phyloP scores from a whole-genome alignment of 2,888 invertebrate species.

The Spicauda simplicius region DNA sequence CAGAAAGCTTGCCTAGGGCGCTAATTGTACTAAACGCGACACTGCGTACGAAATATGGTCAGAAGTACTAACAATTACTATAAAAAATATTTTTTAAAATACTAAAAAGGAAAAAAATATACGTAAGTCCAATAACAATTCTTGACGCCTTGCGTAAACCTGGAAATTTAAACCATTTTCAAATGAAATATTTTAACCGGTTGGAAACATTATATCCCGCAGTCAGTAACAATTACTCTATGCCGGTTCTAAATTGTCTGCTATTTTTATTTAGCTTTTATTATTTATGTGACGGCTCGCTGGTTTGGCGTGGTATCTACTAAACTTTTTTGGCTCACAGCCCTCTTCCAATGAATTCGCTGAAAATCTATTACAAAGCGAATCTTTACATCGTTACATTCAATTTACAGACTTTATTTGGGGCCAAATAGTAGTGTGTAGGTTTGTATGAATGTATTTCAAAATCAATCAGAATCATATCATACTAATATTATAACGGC shows the following conservation, averaged over 20 bases:
- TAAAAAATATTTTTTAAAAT: too few species aligned
- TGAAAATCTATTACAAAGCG: constrained; percentile 33
- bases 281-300: constrained; percentile 32
- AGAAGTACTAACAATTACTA: too few species aligned
- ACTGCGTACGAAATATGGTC: too few species aligned
- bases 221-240: constrained; percentile 25
- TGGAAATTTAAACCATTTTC: neutral
- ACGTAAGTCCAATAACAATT: neutral
- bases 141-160: neutral
- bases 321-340: constrained; percentile 35
- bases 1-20: too few species aligned
- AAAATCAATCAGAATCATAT: too few species aligned
- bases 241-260: constrained; percentile 28
- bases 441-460: too few species aligned
- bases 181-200: neutral
- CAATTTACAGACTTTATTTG: neutral
- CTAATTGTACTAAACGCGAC: too few species aligned
- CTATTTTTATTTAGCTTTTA: constrained; percentile 36
- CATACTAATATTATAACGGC: too few species aligned
- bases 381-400: constrained; percentile 23
- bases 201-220: constrained; percentile 6
- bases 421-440: too few species aligned
- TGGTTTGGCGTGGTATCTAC: constrained; percentile 30
- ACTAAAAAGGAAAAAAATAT: too few species aligned
- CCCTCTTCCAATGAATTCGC: constrained; percentile 29